Evolutionary conservation across 2,797 vertebrate genomes (phyloP).

Genomic region (Neopelma chrysocephalum): DNA sequence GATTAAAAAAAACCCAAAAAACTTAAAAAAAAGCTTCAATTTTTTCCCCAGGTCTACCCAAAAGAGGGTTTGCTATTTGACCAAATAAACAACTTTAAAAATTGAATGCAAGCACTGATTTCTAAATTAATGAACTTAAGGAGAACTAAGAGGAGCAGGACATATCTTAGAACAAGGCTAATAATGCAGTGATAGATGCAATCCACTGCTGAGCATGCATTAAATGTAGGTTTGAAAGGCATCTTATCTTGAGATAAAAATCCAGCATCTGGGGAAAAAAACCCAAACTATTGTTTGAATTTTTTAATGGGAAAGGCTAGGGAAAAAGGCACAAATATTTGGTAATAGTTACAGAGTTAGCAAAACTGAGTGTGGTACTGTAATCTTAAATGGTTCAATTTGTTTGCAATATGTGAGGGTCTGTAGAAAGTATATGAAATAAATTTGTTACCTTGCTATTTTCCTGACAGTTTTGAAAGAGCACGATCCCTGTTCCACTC

Average conservation of each 20-base stretch:
- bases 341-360: background rate
- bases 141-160: background rate
- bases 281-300: background rate
- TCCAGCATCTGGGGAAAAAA: background rate
- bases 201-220: background rate
- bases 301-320: background rate
- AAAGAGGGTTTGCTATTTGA: background rate
- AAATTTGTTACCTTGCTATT: background rate
- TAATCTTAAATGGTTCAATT: background rate
- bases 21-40: accelerated
- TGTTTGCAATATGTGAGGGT: background rate
- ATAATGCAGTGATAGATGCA: background rate
- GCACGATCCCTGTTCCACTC: background rate
- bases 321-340: background rate
- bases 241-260: background rate
- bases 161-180: background rate
- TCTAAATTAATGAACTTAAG: background rate
- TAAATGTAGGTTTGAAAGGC: background rate
- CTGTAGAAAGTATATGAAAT: background rate
- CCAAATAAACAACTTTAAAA: background rate
- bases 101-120: background rate
- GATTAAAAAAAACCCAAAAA: background rate
- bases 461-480: background rate
- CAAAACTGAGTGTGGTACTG: background rate
- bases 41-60: background rate